phyloP scores from a whole-genome alignment of 2,113 vertebrate genomes.

The Narcine bancroftii region DNA sequence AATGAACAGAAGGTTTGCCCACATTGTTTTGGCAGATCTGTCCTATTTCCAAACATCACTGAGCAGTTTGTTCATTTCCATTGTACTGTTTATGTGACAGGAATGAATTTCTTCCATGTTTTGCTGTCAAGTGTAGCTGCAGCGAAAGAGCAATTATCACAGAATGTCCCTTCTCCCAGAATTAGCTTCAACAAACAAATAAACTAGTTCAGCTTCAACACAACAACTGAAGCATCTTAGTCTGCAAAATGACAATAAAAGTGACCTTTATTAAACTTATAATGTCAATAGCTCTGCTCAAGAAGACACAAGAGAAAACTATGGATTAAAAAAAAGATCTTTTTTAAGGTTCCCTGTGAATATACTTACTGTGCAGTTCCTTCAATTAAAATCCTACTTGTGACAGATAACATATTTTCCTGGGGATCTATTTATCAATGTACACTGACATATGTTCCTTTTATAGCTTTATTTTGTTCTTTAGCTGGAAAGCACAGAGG shows the following conservation, averaged over 20 bases:
- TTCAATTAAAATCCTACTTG: constrained; percentile 23
- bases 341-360: constrained; percentile 18
- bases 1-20: neutral
- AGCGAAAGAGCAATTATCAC: neutral
- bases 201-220: neutral
- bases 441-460: constrained; percentile 18
- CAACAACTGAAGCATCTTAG: neutral
- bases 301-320: neutral
- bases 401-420: constrained; percentile 34
- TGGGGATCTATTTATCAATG: constrained; percentile 18
- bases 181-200: neutral
- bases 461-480: constrained; percentile 29
- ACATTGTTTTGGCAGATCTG: neutral
- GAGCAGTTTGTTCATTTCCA: neutral
- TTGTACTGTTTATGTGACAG: neutral
- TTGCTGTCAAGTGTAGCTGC: neutral
- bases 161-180: neutral
- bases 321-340: neutral
- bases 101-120: neutral
- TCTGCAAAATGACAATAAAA: constrained; percentile 16
- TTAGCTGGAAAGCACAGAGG: constrained; percentile 3
- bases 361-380: constrained; percentile 13
- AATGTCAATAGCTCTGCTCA: constrained; percentile 4
- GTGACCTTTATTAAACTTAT: neutral
- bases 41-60: neutral